Evolutionary conservation across 2,113 vertebrate species (phyloP), one percentile per base, ranked within the genome.

Genomic region (Sinocyclocheilus anophthalmus): DNA sequence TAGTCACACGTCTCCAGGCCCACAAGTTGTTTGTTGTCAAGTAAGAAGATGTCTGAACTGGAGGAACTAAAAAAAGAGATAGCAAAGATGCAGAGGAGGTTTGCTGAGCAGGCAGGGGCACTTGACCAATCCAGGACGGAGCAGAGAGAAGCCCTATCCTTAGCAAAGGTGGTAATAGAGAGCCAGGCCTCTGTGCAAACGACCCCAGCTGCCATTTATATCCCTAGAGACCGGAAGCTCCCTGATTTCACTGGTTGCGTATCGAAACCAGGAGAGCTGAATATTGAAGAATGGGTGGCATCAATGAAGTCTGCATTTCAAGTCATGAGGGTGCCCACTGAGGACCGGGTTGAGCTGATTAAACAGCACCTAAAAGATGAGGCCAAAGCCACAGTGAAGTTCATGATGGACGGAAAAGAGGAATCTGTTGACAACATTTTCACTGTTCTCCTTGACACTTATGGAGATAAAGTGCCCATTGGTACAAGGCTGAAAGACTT

Each of bases 251-350:
- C 9, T 73, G 82, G 82, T 24, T 55, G 65, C 14, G 13, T 9
- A 6, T 61, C 83, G 30, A 76, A 77, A 26, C 22, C 69, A 3
- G 33, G 53, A 12, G 83, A 63, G 12, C 12, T 76, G 26, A 42
- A 20, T 22, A 26, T 76, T 59, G 33, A 84, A 73, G 83, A 84
- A 55, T 84, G 67, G 69, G 70, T 76, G 9, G 14, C 61, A 26
- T 33, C 61, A 1, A 82, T 82, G 80, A 80, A 80, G 50, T 77
- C 42, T 26, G 57, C 79, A 11, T 81, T 81, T 26, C 33, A 69
- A 8, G 61, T 69, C 80, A 81, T 45, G 79, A 65, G 69, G 33
- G 69, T 72, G 1, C 69, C 69, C 4, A 39, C 13, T 16, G 14
- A 39, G 18, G 30, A 70, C 6, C 67, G 67, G 14, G 30, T 72